A percentile compares a stretch with the other conserved stretches of the same genome.
Conservation (phyloP, 1,140 invertebrate species). For the Drosophila nigromelanica region DNA sequence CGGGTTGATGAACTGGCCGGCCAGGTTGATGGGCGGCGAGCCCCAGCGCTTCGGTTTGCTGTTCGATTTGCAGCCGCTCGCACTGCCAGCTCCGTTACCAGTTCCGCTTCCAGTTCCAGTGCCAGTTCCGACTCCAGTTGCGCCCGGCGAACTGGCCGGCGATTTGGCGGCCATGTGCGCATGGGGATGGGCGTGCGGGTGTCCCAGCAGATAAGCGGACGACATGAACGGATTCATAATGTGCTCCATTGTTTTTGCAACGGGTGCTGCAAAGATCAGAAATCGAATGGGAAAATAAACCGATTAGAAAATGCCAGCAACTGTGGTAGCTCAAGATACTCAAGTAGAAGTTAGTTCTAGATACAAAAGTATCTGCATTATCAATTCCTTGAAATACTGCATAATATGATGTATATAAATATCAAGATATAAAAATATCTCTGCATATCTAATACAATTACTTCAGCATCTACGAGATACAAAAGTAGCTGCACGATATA, state of each 20-base stretch:
- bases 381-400: too few species aligned
- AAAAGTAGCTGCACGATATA: not conserved
- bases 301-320: slow-evolving; percentile 32
- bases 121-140: not conserved
- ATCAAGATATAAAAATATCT: not conserved
- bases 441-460: not conserved
- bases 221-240: slow-evolving; percentile 79
- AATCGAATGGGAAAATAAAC: not conserved
- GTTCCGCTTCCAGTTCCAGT: not conserved
- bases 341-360: too few species aligned
- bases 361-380: not conserved
- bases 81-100: not conserved
- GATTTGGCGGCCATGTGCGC: slow-evolving; percentile 43
- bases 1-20: slow-evolving; percentile 95
- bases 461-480: not conserved
- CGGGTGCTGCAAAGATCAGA: slow-evolving; percentile 40
- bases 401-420: too few species aligned
- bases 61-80: slow-evolving; percentile 3
- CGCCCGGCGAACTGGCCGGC: slow-evolving; percentile 68
- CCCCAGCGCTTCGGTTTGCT: slow-evolving; percentile 79
- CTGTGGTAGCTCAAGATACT: too few species aligned
- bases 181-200: slow-evolving; percentile 12
- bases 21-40: slow-evolving; percentile 91
- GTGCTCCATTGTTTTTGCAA: slow-evolving; percentile 70
- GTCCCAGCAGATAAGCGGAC: slow-evolving; percentile 72